phyloP scores from a whole-genome alignment of 2,113 vertebrate genomes.

The Nyctibius bracteatus region DNA sequence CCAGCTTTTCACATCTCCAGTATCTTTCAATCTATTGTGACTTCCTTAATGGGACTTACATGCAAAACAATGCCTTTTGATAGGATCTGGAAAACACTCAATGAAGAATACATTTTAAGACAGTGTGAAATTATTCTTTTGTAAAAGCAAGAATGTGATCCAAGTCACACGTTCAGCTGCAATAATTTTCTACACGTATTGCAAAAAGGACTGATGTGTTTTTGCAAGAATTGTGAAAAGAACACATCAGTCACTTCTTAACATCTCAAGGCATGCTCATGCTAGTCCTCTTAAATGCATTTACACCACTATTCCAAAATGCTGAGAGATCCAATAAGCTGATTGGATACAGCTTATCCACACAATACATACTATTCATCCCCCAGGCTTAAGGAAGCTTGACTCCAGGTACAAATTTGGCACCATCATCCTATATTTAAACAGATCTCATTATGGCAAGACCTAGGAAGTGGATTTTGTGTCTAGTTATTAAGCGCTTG shows the following conservation, averaged over 20 bases:
- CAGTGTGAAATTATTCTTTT: neutral
- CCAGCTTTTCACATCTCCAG: neutral
- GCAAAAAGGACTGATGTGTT: neutral
- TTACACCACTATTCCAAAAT: neutral
- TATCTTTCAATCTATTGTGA: neutral
- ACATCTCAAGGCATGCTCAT: neutral
- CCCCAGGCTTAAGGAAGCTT: neutral
- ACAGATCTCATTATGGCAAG: neutral
- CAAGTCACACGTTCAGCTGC: neutral
- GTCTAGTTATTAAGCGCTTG: neutral
- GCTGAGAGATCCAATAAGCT: neutral
- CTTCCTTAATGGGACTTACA: neutral
- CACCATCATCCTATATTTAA: neutral
- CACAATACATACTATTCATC: neutral
- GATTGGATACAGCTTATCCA: too few relatives aligned
- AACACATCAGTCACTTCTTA: neutral
- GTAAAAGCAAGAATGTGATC: neutral
- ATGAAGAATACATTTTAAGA: neutral
- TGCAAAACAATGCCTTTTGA: neutral
- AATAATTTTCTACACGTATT: neutral
- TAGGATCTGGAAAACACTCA: neutral
- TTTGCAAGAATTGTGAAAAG: neutral
- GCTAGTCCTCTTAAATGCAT: neutral
- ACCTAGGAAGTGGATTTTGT: neutral
- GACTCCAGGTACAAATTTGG: neutral